Percentiles rank a stretch among this genome's conserved stretches.
Conservation (phyloP, 1,140 invertebrate species). For the Ostrea denselamellosa region DNA sequence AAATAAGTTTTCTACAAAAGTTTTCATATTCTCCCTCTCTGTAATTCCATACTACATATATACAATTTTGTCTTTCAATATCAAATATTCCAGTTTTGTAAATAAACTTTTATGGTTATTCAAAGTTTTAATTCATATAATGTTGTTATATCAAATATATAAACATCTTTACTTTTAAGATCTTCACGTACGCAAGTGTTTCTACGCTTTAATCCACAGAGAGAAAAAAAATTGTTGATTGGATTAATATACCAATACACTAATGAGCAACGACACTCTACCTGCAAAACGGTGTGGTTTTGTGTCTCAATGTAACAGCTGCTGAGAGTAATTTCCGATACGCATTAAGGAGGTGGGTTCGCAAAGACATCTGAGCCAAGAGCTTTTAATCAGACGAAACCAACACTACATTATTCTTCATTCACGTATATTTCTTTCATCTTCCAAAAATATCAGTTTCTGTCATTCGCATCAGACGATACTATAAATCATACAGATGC, state of each 20-base stretch:
- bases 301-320: constrained; percentile 12
- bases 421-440: constrained; percentile 21
- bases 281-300: not conserved
- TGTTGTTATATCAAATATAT: no score
- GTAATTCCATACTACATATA: no score
- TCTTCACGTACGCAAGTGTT: no score
- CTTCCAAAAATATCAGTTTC: constrained; percentile 18
- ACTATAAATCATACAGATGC: constrained; percentile 4
- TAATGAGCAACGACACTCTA: not conserved
- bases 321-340: constrained; percentile 14
- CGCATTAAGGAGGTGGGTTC: constrained; percentile 18
- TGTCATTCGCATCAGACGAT: not conserved
- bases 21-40: no score
- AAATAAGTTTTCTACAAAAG: no score
- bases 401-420: not conserved
- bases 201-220: no score
- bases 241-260: constrained; percentile 1
- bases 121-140: no score
- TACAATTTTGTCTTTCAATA: no score
- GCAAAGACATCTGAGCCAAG: constrained; percentile 28
- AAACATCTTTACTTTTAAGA: no score
- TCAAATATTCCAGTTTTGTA: no score
- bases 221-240: not conserved
- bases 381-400: constrained; percentile 31
- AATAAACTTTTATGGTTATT: no score